Evolutionary conservation across 2,113 vertebrate genomes (phyloP), one percentile per base, ranked within the genome.

Genomic region (Myotis yumanensis): DNA sequence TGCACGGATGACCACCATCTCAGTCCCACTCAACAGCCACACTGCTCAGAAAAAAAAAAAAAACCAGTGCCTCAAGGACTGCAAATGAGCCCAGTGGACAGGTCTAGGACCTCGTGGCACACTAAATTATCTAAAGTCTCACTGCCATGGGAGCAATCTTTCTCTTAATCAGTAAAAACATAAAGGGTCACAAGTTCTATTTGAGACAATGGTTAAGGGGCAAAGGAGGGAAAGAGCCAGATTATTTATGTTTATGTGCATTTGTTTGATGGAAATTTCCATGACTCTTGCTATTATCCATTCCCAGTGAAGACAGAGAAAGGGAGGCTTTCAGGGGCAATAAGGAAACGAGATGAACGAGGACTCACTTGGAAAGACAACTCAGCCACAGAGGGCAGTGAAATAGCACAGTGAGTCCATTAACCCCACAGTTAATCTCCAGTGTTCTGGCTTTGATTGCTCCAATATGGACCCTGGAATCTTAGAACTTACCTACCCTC

Each of bases 51-150:
- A 91, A 43, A 43, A 43, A 43, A 43, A 43, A 1, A 43, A 43
- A 43, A 11, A 43, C 9, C 57, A 91, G 94, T 83, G 88, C 95
- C 82, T 76, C 91, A 95, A 43, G 16, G 71, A 97, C 95, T 95
- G 93, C 59, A 95, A 97, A 98, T 97, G 97, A 96, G 96, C 92
- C 93, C 97, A 91, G 94, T 88, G 92, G 92, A 96, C 89, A 96
- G 86, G 52, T 69, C 68, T 88, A 89, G 92, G 89, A 97, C 79
- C 95, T 97, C 94, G 85, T 71, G 64, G 93, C 91, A 95, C 95
- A 96, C 95, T 97, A 94, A 97, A 97, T 94, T 93, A 87, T 97
- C 96, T 97, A 43, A 43, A 43, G 91, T 94, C 96, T 93, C 7
- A 18, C 89, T 96, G 90, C 77, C 88, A 93, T 93, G 79, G 69